A percentile compares a stretch with the other conserved stretches of the same genome.
Evolutionary conservation across 2,888 invertebrate genomes (phyloP).

Genomic region (Dynastes tityus): DNA sequence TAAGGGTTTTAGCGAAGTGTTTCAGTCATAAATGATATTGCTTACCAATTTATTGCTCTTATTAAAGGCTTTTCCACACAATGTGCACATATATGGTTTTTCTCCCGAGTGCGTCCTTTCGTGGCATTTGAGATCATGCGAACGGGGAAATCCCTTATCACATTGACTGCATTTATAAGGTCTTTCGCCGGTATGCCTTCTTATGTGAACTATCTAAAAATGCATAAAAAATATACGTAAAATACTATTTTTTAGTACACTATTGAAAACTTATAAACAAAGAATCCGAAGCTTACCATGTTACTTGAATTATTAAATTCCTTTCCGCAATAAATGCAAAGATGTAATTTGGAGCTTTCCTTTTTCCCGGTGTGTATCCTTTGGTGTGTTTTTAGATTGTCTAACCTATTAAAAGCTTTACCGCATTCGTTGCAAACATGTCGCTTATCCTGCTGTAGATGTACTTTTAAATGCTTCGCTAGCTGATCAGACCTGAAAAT

Average conservation of each 20-base stretch:
- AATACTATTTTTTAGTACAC: not conserved
- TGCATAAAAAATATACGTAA: constrained; percentile 49
- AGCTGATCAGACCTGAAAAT: constrained; percentile 76
- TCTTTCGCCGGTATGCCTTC: constrained; percentile 69
- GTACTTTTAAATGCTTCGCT: constrained; percentile 78
- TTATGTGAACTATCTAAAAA: constrained; percentile 70
- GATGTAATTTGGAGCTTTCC: constrained; percentile 68
- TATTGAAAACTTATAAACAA: too few relatives aligned
- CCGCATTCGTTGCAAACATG: constrained; percentile 77
- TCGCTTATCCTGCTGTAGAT: constrained; percentile 70
- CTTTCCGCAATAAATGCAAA: constrained; percentile 70
- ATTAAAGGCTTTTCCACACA: constrained; percentile 70
- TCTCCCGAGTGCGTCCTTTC: constrained; percentile 70
- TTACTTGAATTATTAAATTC: constrained; percentile 71
- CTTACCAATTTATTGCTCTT: constrained; percentile 71
- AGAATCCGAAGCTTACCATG: constrained; percentile 64
- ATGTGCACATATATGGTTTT: constrained; percentile 69
- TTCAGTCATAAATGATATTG: not conserved
- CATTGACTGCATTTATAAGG: constrained; percentile 70
- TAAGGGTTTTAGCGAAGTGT: too few relatives aligned
- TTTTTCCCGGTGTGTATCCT: constrained; percentile 68
- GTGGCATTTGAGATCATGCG: constrained; percentile 70
- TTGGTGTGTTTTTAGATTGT: constrained; percentile 69
- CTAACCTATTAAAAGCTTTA: constrained; percentile 75
- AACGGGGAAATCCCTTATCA: constrained; percentile 70